These are phyloP conservation scores for Drosophila nigromelanica DNA, from an alignment of 1,140 invertebrate genomes.

Conservation along the genomic window DNA sequence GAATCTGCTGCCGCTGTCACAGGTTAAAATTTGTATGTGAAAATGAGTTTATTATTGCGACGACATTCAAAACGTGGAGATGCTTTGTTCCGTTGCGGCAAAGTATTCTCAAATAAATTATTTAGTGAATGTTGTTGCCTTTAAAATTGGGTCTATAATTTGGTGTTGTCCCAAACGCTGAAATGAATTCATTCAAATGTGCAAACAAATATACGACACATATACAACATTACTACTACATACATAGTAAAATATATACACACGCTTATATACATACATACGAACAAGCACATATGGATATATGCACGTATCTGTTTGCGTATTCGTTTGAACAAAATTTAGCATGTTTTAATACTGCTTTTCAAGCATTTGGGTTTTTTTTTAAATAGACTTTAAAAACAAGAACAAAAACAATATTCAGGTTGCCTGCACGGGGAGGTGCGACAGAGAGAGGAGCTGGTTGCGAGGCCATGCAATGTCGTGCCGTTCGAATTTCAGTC, in stretches of 20 bases:
- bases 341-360: conserved; percentile 62
- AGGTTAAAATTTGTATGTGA: conserved; percentile 62
- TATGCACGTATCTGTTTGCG: conserved; percentile 32
- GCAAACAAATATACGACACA: conserved; percentile 18
- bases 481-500: conserved; percentile 62
- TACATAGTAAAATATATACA: background rate
- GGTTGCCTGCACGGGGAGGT: conserved; percentile 16
- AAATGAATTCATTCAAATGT: conserved; percentile 30
- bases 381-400: conserved; percentile 63
- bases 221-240: background rate
- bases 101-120: conserved; percentile 27
- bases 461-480: conserved; percentile 47
- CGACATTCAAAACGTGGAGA: conserved; percentile 59
- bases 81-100: conserved; percentile 49
- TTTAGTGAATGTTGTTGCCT: conserved; percentile 43
- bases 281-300: background rate
- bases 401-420: conserved; percentile 51
- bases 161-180: conserved; percentile 16
- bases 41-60: conserved; percentile 72
- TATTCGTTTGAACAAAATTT: conserved; percentile 66
- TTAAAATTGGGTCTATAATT: conserved; percentile 51
- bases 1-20: conserved; percentile 42
- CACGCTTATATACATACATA: conserved; percentile 6
- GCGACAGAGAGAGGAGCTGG: conserved; percentile 27
- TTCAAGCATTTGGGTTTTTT: conserved; percentile 44